A percentile compares a stretch with the other conserved stretches of the same genome.
phyloP scores from a whole-genome alignment of 2,888 invertebrate genomes.

The Nephrocerus scutellatus region DNA sequence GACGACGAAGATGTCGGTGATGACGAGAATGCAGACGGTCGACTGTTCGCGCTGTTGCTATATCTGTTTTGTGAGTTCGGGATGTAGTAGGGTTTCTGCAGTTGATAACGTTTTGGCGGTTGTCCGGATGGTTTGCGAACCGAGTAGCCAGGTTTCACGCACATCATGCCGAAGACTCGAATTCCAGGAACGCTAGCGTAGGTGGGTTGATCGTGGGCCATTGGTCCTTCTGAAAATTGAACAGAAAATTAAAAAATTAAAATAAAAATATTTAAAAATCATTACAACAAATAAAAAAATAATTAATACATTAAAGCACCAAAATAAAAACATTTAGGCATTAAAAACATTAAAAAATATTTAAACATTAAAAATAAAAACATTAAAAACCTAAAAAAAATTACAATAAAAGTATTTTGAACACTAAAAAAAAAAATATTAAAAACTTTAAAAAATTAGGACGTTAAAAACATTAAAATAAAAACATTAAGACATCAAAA shows the following conservation, averaged over 20 bases:
- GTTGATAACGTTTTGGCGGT: slow-evolving; percentile 44
- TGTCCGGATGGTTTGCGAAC: slow-evolving; percentile 43
- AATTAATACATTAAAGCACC: too few species aligned
- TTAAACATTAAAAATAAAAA: too few species aligned
- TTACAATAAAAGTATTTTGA: too few species aligned
- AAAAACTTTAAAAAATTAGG: neutral
- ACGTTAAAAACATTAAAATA: too few species aligned
- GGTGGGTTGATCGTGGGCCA: slow-evolving; percentile 89
- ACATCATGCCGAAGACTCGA: slow-evolving; percentile 91
- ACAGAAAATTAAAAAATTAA: slow-evolving; percentile 1
- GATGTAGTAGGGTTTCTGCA: slow-evolving; percentile 45
- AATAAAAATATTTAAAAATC: neutral
- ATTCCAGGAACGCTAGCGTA: slow-evolving; percentile 92
- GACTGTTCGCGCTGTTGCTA: slow-evolving; percentile 19
- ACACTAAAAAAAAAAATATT: too few species aligned
- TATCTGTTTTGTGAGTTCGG: slow-evolving; percentile 31
- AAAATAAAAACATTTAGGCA: too few species aligned
- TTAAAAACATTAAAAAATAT: too few species aligned
- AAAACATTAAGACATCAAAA: too few species aligned
- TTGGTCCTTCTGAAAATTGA: slow-evolving; percentile 70
- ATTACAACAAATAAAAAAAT: too few species aligned
- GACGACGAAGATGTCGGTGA: slow-evolving; percentile 9
- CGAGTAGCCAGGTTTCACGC: slow-evolving; percentile 57
- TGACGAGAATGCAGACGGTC: slow-evolving; percentile 14
- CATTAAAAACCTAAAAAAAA: too few species aligned